Evolutionary conservation across 1,140 invertebrate species (phyloP), one percentile per base, ranked within the genome.

Genomic region (Drosophila arizonae): DNA sequence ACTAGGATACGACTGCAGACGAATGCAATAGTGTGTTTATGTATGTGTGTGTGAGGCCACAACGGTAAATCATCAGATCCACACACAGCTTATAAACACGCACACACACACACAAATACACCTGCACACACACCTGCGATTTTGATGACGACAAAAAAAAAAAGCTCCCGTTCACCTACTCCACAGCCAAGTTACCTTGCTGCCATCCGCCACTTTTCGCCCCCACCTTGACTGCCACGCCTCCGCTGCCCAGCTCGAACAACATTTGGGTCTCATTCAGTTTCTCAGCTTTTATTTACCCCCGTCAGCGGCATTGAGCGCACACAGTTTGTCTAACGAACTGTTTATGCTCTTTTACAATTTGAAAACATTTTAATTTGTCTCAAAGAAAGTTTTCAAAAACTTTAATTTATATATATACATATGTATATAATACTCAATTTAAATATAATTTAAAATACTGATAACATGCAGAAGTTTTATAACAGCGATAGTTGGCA

Each of bases 21-120:
- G 65, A 62, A 55, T 39, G 51, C 61, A 61, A 75, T n/a, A 72
- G 46, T 62, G 36, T 24, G 30, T 11, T 24, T 21, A 26, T 11
- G 21, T 36, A 1, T 74, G 50, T 56, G 46, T 51, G 55, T 62
- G 72, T 65, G 69, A 71, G 84, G 84, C 84, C 84, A 88, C 84
- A 88, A 88, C 84, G 65, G 84, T 88, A 88, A 88, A 88, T 88
- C 84, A 88, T 77, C 77, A 56, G 64, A 66, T 52, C 69, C 46
- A 63, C 57, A 65, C 26, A 41, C 63, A 58, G 11, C 28, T n/a
- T 17, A 54, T 24, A 58, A 21, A 63, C 41, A 50, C 17, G 17
- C 45, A 46, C 41, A 55, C 36, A 39, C 36, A 39, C 58, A 57
- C 15, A 33, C 33, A 33, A 0, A 33, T 9, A 45, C 33, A 33